A percentile compares a stretch with the other conserved stretches of the same genome.
Evolutionary conservation across 2,888 invertebrate species (phyloP).

Genomic region (Hemaris fuciformis): DNA sequence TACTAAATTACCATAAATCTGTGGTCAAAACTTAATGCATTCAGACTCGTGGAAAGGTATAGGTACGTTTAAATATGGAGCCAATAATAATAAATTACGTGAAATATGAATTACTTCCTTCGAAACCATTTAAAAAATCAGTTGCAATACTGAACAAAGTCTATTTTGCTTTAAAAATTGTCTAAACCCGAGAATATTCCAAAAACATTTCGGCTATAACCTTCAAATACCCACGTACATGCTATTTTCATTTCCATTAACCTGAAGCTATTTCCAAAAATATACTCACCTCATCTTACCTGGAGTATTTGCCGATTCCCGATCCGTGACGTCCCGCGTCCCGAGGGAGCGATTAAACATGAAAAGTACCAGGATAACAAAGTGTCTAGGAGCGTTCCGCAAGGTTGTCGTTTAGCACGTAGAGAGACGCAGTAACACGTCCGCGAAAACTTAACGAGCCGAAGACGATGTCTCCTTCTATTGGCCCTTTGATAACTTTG

Average conservation of each 20-base stretch:
- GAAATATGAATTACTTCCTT: too few species aligned
- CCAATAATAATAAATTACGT: too few species aligned
- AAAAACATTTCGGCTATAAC: neutral
- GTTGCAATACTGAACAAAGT: too few species aligned
- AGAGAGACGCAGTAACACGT: constrained; percentile 68
- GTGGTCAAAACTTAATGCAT: too few species aligned
- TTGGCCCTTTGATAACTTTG: neutral
- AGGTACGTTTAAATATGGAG: too few species aligned
- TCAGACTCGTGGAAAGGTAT: too few species aligned
- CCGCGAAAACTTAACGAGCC: constrained; percentile 68
- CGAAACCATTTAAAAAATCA: too few species aligned
- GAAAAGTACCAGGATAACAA: constrained; percentile 78
- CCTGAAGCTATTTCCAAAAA: neutral
- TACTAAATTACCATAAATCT: too few species aligned
- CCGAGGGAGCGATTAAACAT: constrained; percentile 75
- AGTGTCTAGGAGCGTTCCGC: constrained; percentile 63
- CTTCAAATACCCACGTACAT: constrained; percentile 16
- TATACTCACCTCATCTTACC: constrained; percentile 19
- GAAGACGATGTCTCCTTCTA: constrained; percentile 36
- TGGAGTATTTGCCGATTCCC: constrained; percentile 32
- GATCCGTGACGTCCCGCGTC: constrained; percentile 46
- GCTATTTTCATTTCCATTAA: constrained; percentile 23
- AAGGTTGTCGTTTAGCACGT: constrained; percentile 76
- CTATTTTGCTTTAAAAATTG: neutral
- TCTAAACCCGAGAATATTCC: neutral